A percentile compares a stretch with the other conserved stretches of the same genome.
phyloP scores from a whole-genome alignment of 2,113 vertebrate genomes.

The Xiphorhynchus elegans region DNA sequence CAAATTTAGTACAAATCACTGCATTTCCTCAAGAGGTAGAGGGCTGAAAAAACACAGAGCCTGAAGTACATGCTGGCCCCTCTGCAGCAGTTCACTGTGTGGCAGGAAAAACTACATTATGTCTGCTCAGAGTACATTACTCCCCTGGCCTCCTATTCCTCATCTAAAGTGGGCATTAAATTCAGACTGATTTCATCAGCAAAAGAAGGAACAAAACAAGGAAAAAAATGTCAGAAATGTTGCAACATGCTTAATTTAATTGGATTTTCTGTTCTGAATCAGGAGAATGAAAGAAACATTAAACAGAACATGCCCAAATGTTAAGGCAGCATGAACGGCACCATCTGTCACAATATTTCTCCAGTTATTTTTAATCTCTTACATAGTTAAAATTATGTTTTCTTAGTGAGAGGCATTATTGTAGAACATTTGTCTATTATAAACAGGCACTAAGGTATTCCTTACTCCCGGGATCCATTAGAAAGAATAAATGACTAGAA shows the following conservation, averaged over 20 bases:
- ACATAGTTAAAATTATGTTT: conserved; percentile 69
- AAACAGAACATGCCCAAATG: conserved; percentile 66
- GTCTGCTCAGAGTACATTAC: neutral
- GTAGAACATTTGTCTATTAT: conserved; percentile 48
- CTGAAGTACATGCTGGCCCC: neutral
- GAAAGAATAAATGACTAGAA: neutral
- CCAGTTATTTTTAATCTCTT: conserved; percentile 71
- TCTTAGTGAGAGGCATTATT: conserved; percentile 49
- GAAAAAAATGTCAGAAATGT: conserved; percentile 51
- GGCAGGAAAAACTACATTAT: neutral
- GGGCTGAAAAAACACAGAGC: neutral
- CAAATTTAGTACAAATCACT: neutral
- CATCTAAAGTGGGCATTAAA: neutral
- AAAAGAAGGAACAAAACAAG: conserved; percentile 12
- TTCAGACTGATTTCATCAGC: neutral
- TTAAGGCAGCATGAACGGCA: conserved; percentile 63
- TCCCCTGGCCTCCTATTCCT: neutral
- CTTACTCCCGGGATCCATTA: neutral
- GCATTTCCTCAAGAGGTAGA: neutral
- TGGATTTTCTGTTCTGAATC: conserved; percentile 71
- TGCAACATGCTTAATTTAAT: conserved; percentile 44
- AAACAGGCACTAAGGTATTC: conserved; percentile 32
- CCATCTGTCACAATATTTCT: conserved; percentile 79
- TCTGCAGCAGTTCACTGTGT: neutral
- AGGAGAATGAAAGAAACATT: conserved; percentile 56